Conservation (phyloP, 2,113 vertebrate genomes). For the Mesembrinibis cayennensis region DNA sequence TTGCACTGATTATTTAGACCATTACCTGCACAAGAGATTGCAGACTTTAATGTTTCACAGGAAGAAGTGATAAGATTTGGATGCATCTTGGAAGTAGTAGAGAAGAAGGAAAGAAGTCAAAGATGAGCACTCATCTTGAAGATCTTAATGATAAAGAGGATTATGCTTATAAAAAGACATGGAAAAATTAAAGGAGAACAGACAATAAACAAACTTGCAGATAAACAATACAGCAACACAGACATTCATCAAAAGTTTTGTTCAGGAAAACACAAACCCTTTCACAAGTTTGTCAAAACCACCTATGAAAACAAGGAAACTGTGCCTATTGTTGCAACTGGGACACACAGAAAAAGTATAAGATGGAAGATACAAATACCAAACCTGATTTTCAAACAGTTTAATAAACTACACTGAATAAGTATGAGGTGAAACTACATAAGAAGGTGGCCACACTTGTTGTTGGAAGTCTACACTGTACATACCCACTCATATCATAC, state of each 20-base stretch:
- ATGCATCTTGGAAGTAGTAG: background rate
- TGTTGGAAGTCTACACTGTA: background rate
- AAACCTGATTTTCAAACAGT: background rate
- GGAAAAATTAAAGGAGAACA: background rate
- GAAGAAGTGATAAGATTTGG: background rate
- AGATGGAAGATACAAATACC: background rate
- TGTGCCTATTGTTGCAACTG: background rate
- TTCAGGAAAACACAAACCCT: background rate
- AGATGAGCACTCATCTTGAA: background rate
- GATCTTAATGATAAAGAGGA: background rate
- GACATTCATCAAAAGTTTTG: background rate
- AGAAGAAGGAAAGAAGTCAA: background rate
- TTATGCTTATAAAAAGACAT: background rate
- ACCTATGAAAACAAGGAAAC: background rate
- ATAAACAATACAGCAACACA: background rate
- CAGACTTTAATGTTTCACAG: background rate
- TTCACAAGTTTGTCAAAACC: background rate
- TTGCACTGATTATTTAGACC: background rate
- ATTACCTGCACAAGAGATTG: background rate
- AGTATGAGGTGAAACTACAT: accelerated
- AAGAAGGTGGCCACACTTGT: background rate
- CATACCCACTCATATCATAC: background rate
- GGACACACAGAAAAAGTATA: background rate
- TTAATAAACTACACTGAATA: background rate
- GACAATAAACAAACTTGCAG: background rate